A percentile compares a stretch with the other conserved stretches of the same genome.
These are phyloP conservation scores for Drosophila ustulata DNA, from an alignment of 2,888 invertebrate genomes.

Conservation along the genomic window DNA sequence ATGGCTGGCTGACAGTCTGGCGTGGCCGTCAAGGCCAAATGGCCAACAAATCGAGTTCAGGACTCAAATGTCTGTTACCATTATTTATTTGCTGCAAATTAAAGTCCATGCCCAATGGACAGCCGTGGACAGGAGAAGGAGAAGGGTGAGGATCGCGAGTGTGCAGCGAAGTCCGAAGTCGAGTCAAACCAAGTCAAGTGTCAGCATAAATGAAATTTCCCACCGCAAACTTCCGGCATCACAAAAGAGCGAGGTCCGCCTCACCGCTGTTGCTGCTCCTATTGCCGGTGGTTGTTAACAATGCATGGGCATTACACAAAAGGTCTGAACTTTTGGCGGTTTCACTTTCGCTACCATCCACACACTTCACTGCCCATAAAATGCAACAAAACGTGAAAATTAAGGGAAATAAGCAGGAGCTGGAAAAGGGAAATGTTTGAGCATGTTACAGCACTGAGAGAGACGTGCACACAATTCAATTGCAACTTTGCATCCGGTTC, in stretches of 20 bases:
- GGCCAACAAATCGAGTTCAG: constrained; percentile 55
- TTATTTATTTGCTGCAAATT: constrained; percentile 80
- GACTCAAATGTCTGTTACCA: constrained; percentile 66
- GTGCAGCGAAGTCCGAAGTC: constrained; percentile 25
- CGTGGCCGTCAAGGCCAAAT: constrained; percentile 68
- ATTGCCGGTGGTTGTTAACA: constrained; percentile 57
- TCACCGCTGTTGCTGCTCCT: constrained; percentile 12
- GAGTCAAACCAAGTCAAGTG: constrained; percentile 75
- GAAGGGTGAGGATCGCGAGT: neutral
- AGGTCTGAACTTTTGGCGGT: constrained; percentile 61
- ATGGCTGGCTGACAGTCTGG: constrained; percentile 22
- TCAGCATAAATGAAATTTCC: constrained; percentile 82
- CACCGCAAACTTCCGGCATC: constrained; percentile 78
- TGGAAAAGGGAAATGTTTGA: constrained; percentile 41
- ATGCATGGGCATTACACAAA: constrained; percentile 68
- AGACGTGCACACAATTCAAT: constrained; percentile 67
- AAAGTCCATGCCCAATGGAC: constrained; percentile 48
- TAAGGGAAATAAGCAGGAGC: constrained; percentile 13
- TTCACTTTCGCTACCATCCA: constrained; percentile 75
- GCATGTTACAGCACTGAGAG: constrained; percentile 39
- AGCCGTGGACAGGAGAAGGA: neutral
- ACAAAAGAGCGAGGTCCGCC: constrained; percentile 29
- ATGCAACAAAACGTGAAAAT: constrained; percentile 72
- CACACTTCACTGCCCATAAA: constrained; percentile 76
- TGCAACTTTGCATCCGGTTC: constrained; percentile 71